phyloP scores from a whole-genome alignment of 2,888 invertebrate species.

The Coelopa pilipes region DNA sequence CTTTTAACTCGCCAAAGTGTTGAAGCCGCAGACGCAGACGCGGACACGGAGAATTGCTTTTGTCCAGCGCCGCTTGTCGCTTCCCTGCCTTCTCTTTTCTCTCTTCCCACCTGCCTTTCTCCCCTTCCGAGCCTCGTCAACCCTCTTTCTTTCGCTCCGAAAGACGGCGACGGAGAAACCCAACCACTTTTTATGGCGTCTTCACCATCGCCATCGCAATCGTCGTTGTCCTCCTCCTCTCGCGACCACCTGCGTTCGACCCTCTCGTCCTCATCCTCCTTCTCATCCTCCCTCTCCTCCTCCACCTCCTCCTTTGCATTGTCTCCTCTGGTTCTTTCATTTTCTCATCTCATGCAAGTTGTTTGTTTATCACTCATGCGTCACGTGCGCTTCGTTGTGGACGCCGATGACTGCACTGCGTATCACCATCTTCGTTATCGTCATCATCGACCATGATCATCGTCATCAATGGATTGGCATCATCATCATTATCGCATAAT shows the following conservation, averaged over 20 bases:
- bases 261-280: neutral
- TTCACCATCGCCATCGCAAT: neutral
- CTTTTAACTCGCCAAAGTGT: slow-evolving; percentile 7
- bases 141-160: too few species aligned
- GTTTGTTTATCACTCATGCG: slow-evolving; percentile 33
- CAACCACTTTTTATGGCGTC: neutral
- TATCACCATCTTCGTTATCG: neutral
- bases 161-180: neutral
- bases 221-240: neutral
- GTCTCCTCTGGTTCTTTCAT: neutral
- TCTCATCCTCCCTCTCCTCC: neutral
- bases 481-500: neutral
- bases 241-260: neutral
- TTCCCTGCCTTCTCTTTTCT: too few species aligned
- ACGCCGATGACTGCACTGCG: slow-evolving; percentile 17
- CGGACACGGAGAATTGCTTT: neutral
- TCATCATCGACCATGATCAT: slow-evolving; percentile 13
- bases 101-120: too few species aligned
- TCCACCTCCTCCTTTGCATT: neutral
- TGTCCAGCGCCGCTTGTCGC: neutral
- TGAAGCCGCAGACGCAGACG: too few species aligned
- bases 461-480: neutral
- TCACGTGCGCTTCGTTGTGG: slow-evolving; percentile 26
- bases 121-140: too few species aligned
- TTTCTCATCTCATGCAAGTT: neutral